Evolutionary conservation across 2,888 invertebrate genomes (phyloP).

Genomic region (Amphipyra berbera): DNA sequence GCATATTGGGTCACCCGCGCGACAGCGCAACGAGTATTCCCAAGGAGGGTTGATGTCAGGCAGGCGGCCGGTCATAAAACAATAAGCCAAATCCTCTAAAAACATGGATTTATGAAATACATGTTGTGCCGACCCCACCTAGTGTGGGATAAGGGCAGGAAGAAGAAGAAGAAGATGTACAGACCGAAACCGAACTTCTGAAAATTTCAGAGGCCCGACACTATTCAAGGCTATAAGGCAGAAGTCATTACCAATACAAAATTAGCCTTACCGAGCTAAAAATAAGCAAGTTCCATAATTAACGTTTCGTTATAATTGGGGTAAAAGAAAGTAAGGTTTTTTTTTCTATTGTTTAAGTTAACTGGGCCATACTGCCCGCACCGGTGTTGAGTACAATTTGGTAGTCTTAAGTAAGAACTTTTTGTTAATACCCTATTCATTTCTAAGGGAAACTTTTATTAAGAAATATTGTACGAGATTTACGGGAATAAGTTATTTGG

Average conservation of each 20-base stretch:
- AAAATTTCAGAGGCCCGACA: no score
- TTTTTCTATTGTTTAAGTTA: constrained; percentile 41
- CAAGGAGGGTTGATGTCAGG: no score
- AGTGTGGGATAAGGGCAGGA: no score
- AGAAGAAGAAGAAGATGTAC: no score
- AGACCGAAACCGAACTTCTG: no score
- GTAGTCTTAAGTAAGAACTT: constrained; percentile 42
- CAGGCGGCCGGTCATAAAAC: no score
- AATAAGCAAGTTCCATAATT: constrained; percentile 40
- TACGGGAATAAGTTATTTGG: no score
- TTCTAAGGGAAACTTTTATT: constrained; percentile 45
- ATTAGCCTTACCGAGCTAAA: constrained; percentile 26
- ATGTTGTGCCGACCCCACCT: no score
- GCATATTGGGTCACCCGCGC: no score
- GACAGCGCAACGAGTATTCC: no score
- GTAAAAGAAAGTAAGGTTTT: constrained; percentile 36
- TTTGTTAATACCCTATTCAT: constrained; percentile 48
- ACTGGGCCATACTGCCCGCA: constrained; percentile 40
- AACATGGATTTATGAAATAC: no score
- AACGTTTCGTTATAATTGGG: constrained; percentile 49
- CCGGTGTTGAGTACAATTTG: constrained; percentile 44
- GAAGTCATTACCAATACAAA: constrained; percentile 26
- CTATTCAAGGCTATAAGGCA: background rate
- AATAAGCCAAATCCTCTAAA: no score
- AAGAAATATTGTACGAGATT: constrained; percentile 41